Evolutionary conservation across 2,888 invertebrate genomes (phyloP).

Genomic region (Hipparchia semele): DNA sequence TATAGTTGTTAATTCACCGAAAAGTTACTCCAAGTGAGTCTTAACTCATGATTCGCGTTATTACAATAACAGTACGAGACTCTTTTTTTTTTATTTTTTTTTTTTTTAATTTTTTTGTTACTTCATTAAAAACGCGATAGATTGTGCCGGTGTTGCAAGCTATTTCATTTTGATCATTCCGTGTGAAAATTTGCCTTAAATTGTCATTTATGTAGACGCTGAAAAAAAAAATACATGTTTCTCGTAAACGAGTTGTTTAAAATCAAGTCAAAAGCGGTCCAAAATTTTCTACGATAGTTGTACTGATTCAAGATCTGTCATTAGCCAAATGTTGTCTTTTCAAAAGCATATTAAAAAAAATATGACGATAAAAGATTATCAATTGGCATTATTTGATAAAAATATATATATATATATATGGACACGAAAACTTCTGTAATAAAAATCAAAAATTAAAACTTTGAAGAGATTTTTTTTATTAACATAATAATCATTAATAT

Average conservation of each 20-base stretch:
- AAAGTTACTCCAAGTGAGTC: no score
- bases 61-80: no score
- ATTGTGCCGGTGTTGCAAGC: no score
- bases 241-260: conserved; percentile 59
- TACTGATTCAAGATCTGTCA: conserved; percentile 54
- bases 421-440: conserved; percentile 39
- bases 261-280: conserved; percentile 72
- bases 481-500: conserved; percentile 45
- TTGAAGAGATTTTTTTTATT: conserved; percentile 46
- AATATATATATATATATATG: conserved; percentile 30
- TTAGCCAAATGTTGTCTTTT: conserved; percentile 51
- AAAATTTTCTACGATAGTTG: conserved; percentile 50
- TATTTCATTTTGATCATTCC: no score
- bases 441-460: conserved; percentile 73
- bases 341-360: conserved; percentile 70
- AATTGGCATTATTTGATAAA: conserved; percentile 48
- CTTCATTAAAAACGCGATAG: no score
- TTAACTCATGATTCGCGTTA: no score
- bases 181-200: background rate
- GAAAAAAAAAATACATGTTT: conserved; percentile 35
- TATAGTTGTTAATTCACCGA: background rate
- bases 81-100: no score
- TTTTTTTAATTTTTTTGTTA: no score
- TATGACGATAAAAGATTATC: conserved; percentile 62
- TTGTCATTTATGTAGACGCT: conserved; percentile 30